A percentile compares a stretch with the other conserved stretches of the same genome.
These are phyloP conservation scores for Eubasilissa regina DNA, from an alignment of 1,140 invertebrate species.

Conservation along the genomic window DNA sequence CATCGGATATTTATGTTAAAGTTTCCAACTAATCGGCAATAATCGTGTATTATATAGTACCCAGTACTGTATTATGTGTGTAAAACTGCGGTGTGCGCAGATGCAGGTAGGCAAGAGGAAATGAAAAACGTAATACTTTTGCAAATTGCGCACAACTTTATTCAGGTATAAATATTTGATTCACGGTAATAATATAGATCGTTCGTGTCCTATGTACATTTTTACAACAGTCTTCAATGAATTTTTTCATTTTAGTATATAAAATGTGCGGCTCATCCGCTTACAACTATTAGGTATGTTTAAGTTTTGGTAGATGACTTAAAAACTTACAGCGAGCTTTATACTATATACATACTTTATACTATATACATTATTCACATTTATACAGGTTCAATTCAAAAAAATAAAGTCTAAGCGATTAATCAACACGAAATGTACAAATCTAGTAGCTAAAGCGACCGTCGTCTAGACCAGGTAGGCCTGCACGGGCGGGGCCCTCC, in stretches of 20 bases:
- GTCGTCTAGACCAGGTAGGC: slow-evolving; percentile 69
- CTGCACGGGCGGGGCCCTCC: slow-evolving; percentile 68
- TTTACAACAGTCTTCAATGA: slow-evolving; percentile 58
- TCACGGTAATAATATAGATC: slow-evolving; percentile 60
- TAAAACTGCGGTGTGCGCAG: too few relatives aligned
- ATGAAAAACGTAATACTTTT: slow-evolving; percentile 33
- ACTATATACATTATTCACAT: slow-evolving; percentile 43
- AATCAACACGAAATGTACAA: slow-evolving; percentile 39
- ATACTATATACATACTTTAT: slow-evolving; percentile 43
- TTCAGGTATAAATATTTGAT: slow-evolving; percentile 61
- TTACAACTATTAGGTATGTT: slow-evolving; percentile 59
- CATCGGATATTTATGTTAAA: too few relatives aligned
- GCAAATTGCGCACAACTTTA: slow-evolving; percentile 60
- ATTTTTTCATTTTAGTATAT: slow-evolving; percentile 55
- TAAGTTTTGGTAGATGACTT: slow-evolving; percentile 61
- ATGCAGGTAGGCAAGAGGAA: slow-evolving; percentile 8
- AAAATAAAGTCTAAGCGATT: slow-evolving; percentile 40
- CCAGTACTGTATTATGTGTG: too few relatives aligned
- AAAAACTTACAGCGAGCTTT: slow-evolving; percentile 52
- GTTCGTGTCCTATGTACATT: slow-evolving; percentile 58
- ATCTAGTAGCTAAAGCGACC: not conserved
- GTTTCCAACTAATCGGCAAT: too few relatives aligned
- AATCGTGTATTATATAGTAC: too few relatives aligned
- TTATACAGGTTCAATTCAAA: slow-evolving; percentile 45
- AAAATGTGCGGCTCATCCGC: slow-evolving; percentile 50